Percentiles rank a stretch among this genome's conserved stretches.
Conservation (phyloP, 2,797 vertebrate species). For the Characodon lateralis region DNA sequence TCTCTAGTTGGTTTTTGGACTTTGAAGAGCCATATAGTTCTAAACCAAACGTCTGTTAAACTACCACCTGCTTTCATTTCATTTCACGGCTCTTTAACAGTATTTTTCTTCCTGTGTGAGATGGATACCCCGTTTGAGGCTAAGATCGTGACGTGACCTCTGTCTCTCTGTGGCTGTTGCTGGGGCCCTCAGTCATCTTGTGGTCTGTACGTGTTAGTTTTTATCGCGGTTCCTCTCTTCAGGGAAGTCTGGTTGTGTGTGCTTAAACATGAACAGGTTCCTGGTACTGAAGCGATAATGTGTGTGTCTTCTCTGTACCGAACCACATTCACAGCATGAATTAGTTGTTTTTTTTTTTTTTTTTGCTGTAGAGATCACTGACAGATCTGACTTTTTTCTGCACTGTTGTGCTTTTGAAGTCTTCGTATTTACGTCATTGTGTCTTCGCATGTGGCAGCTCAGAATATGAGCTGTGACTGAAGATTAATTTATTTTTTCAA, state of each 20-base stretch:
- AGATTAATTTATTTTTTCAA: neutral
- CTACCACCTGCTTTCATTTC: neutral
- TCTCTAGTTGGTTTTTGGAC: neutral
- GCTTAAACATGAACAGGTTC: conserved; percentile 65
- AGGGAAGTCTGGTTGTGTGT: conserved; percentile 67
- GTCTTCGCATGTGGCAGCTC: neutral
- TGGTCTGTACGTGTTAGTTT: conserved; percentile 55
- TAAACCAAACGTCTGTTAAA: neutral
- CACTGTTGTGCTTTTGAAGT: neutral
- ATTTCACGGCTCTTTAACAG: too few species aligned
- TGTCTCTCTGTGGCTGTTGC: conserved; percentile 35
- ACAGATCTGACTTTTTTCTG: conserved; percentile 15
- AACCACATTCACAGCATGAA: conserved; percentile 34
- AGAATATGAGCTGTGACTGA: neutral
- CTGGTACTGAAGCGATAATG: conserved; percentile 62
- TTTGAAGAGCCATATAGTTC: neutral
- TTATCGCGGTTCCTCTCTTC: conserved; percentile 71
- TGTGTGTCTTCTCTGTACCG: conserved; percentile 27
- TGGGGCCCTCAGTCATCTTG: conserved; percentile 52
- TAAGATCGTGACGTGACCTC: conserved; percentile 23
- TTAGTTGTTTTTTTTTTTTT: neutral
- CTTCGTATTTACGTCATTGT: neutral
- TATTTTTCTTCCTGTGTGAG: neutral
- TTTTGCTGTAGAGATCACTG: conserved; percentile 19
- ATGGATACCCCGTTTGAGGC: neutral